These are phyloP conservation scores for Schizopygopsis malacanthus DNA, from an alignment of 2,797 vertebrate species.

Conservation along the genomic window DNA sequence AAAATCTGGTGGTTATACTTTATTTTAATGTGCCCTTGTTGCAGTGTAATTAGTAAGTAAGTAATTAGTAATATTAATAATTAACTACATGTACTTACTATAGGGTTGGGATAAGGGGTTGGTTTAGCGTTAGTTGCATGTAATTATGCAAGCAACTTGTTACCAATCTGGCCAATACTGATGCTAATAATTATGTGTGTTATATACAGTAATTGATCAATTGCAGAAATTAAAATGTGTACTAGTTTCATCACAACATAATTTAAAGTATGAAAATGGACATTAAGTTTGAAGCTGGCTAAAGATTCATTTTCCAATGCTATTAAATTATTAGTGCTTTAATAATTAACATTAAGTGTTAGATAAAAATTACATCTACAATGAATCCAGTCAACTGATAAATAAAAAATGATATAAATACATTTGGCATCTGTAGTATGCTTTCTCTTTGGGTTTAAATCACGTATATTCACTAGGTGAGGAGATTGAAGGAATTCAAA, in stretches of 20 bases:
- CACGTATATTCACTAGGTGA: constrained; percentile 77
- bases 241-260: background rate
- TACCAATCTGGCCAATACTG: background rate
- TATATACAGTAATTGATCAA: background rate
- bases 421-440: background rate
- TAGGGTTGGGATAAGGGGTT: background rate
- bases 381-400: background rate
- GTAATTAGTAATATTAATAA: background rate
- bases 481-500: constrained; percentile 90
- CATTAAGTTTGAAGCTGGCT: background rate
- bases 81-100: background rate
- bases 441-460: background rate
- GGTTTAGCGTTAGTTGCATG: background rate
- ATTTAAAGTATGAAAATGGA: background rate
- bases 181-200: background rate
- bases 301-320: background rate
- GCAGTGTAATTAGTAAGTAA: background rate
- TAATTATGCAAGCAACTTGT: background rate
- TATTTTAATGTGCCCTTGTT: background rate
- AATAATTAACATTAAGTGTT: background rate
- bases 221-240: background rate
- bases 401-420: background rate
- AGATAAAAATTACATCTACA: background rate
- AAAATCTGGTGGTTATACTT: background rate
- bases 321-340: background rate